Conservation (phyloP, 2,113 vertebrate species). For the Proterorhinus semilunaris region DNA sequence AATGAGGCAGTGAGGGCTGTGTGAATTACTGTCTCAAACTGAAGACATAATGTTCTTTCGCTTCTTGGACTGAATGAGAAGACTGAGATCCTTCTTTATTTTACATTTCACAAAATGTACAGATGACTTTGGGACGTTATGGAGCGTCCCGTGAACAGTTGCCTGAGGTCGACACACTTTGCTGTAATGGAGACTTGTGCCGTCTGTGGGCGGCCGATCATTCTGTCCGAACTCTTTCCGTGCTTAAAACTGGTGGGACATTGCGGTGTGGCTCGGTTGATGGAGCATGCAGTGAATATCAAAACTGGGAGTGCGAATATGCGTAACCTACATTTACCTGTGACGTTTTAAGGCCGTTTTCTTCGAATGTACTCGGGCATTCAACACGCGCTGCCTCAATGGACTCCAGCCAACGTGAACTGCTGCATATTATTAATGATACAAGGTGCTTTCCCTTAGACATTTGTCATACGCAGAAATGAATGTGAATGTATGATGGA, state of each 20-base stretch:
- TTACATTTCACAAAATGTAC: not conserved
- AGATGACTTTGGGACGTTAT: not conserved
- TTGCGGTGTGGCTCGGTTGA: too few species aligned
- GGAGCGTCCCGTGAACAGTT: too few species aligned
- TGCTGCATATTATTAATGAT: not conserved
- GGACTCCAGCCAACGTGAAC: slow-evolving; percentile 15
- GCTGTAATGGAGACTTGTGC: too few species aligned
- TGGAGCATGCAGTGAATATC: too few species aligned
- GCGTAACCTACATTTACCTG: not conserved
- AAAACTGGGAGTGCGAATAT: not conserved
- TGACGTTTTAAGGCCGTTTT: slow-evolving; percentile 1
- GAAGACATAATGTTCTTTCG: slow-evolving; percentile 9
- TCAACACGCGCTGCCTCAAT: slow-evolving; percentile 28
- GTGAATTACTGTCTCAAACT: slow-evolving; percentile 13
- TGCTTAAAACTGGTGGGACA: too few species aligned
- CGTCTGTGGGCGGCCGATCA: too few species aligned
- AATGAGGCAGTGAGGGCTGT: slow-evolving; percentile 18
- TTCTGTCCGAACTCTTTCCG: too few species aligned
- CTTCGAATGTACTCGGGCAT: slow-evolving; percentile 21
- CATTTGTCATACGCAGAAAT: slow-evolving; percentile 8
- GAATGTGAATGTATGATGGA: slow-evolving; percentile 34
- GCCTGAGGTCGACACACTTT: too few species aligned
- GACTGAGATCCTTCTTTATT: too few species aligned
- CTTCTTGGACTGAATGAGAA: slow-evolving; percentile 18
- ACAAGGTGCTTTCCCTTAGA: slow-evolving; percentile 33